Percentiles rank a stretch among this genome's conserved stretches.
Evolutionary conservation across 35 echinoderm and acorn worm species (phyloP).

Genomic region (Amphiura filiformis): DNA sequence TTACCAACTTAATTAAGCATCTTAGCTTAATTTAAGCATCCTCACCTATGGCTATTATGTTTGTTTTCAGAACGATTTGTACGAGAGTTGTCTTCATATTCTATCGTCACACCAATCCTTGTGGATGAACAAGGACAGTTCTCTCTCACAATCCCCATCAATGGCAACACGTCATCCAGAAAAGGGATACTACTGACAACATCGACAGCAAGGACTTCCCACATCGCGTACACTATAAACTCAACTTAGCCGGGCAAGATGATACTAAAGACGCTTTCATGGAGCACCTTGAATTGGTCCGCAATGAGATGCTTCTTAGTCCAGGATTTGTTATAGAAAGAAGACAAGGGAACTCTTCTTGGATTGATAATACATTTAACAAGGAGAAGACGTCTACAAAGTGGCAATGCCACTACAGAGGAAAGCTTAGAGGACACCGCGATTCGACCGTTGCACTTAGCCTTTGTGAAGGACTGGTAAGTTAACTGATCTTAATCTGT

Average conservation of each 20-base stretch:
- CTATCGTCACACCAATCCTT: neutral
- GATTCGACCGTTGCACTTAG: slow-evolving; percentile 31
- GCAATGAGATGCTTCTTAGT: slow-evolving; percentile 9
- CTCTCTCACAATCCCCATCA: neutral
- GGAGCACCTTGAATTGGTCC: slow-evolving; percentile 4
- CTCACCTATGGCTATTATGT: too few relatives aligned
- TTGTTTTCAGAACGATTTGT: neutral
- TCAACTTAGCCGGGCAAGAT: neutral
- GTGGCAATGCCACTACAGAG: slow-evolving; percentile 24
- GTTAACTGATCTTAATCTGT: too few relatives aligned
- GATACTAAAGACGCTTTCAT: neutral
- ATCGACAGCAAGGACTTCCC: neutral
- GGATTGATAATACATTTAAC: neutral
- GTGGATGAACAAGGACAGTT: neutral
- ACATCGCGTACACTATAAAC: neutral
- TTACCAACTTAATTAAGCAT: too few relatives aligned
- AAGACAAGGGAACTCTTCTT: slow-evolving; percentile 6
- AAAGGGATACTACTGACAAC: neutral
- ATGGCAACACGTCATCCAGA: neutral
- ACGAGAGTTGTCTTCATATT: neutral
- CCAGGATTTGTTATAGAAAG: slow-evolving; percentile 37
- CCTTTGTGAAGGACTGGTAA: slow-evolving; percentile 30
- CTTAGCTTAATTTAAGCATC: too few relatives aligned
- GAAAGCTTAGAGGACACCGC: slow-evolving; percentile 3
- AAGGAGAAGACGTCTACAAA: neutral